phyloP scores from a whole-genome alignment of 1,140 invertebrate species.

The Medauroidea extradentata region DNA sequence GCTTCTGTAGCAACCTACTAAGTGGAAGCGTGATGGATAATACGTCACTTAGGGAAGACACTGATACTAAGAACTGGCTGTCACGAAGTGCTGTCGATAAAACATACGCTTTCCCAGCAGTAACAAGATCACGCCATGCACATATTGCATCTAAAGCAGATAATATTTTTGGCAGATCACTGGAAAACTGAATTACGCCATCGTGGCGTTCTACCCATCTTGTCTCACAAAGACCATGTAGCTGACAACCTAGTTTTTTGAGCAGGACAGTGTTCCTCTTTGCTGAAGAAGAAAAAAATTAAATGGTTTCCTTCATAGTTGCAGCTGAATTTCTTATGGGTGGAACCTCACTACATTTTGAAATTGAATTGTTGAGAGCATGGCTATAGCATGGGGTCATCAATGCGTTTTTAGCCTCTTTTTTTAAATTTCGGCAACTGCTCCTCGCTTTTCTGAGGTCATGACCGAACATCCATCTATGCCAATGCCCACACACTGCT shows the following conservation, averaged over 20 bases:
- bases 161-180: slow-evolving; percentile 8
- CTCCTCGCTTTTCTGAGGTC: slow-evolving; percentile 24
- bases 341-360: slow-evolving; percentile 7
- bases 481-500: slow-evolving; percentile 24
- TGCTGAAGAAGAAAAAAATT: slow-evolving; percentile 27
- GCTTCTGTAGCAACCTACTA: slow-evolving; percentile 1
- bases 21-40: slow-evolving; percentile 5
- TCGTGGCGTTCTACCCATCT: slow-evolving; percentile 24
- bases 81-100: neutral
- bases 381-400: too few species aligned
- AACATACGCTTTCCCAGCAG: slow-evolving; percentile 1
- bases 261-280: slow-evolving; percentile 19
- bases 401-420: slow-evolving; percentile 23
- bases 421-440: slow-evolving; percentile 19
- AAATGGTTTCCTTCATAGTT: slow-evolving; percentile 26
- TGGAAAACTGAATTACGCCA: slow-evolving; percentile 18
- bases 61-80: neutral
- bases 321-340: slow-evolving; percentile 22
- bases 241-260: neutral
- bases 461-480: slow-evolving; percentile 30
- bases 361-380: slow-evolving; percentile 22
- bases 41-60: slow-evolving; percentile 1
- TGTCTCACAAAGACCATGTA: slow-evolving; percentile 23
- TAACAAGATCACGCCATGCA: neutral
- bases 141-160: neutral